Evolutionary conservation across 1,140 invertebrate species (phyloP).

Genomic region (Hestina assimilis): DNA sequence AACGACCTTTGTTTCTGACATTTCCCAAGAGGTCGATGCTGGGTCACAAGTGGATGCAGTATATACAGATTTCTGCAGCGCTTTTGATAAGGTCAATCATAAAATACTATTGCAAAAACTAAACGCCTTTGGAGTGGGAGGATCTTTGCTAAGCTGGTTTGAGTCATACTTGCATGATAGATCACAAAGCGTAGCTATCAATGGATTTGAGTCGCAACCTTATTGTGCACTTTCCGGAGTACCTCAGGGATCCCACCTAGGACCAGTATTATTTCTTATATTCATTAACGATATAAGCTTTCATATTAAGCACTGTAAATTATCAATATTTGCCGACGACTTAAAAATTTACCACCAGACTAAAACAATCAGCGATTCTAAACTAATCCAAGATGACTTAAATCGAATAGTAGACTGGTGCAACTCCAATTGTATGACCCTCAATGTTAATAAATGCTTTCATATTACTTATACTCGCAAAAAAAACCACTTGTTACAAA

Average conservation of each 20-base stretch:
- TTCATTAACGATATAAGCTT: conserved; percentile 44
- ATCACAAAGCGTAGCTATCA: conserved; percentile 17
- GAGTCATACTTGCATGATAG: conserved; percentile 27
- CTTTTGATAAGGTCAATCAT: conserved; percentile 38
- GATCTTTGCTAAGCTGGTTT: conserved; percentile 27
- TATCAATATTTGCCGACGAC: conserved; percentile 30
- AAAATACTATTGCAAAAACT: conserved; percentile 25
- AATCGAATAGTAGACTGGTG: conserved; percentile 12
- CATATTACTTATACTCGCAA: neutral
- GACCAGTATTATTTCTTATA: conserved; percentile 45
- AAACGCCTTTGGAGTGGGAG: conserved; percentile 22
- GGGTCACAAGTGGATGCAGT: conserved; percentile 9
- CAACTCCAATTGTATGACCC: conserved; percentile 4
- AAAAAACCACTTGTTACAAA: neutral
- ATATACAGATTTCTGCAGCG: conserved; percentile 29
- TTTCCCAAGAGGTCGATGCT: conserved; percentile 2
- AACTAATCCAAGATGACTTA: conserved; percentile 18
- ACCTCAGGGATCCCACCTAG: conserved; percentile 39
- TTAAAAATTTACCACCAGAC: conserved; percentile 34
- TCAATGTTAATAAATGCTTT: neutral
- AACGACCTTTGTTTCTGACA: neutral
- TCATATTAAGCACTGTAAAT: conserved; percentile 16
- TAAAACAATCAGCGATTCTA: conserved; percentile 15
- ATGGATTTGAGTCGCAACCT: conserved; percentile 24
- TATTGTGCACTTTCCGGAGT: conserved; percentile 38